phyloP scores from a whole-genome alignment of 2,888 invertebrate genomes.

The Sminthurides aquaticus region DNA sequence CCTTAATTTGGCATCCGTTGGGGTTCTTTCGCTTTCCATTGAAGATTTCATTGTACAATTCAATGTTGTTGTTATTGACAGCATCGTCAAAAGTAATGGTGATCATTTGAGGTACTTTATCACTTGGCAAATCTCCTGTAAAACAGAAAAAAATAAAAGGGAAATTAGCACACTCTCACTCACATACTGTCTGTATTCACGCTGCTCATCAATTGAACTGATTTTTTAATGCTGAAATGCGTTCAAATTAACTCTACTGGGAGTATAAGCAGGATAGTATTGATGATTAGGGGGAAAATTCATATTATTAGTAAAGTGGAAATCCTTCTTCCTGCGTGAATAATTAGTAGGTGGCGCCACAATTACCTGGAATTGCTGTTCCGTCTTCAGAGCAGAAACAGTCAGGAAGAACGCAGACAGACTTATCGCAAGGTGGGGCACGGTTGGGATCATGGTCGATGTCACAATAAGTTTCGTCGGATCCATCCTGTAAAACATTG shows the following conservation, averaged over 20 bases:
- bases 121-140: conserved; percentile 34
- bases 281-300: too few species aligned
- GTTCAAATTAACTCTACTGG: too few species aligned
- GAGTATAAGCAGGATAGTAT: too few species aligned
- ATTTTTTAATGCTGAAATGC: too few species aligned
- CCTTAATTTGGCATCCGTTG: conserved; percentile 86
- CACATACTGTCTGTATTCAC: too few species aligned
- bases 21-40: conserved; percentile 82
- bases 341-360: too few species aligned
- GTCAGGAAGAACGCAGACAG: conserved; percentile 79
- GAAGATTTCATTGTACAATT: conserved; percentile 85
- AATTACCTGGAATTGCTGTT: conserved; percentile 76
- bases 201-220: not conserved
- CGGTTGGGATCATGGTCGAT: conserved; percentile 78
- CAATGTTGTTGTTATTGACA: conserved; percentile 91
- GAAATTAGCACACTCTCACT: too few species aligned
- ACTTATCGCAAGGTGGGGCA: conserved; percentile 79
- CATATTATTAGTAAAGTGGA: too few species aligned
- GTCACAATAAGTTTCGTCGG: conserved; percentile 41
- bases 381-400: conserved; percentile 93
- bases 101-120: conserved; percentile 78
- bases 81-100: conserved; percentile 91
- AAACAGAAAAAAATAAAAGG: too few species aligned
- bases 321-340: too few species aligned
- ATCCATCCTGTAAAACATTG: conserved; percentile 36